phyloP scores from a whole-genome alignment of 2,888 invertebrate species.

The Eupithecia subfuscata region DNA sequence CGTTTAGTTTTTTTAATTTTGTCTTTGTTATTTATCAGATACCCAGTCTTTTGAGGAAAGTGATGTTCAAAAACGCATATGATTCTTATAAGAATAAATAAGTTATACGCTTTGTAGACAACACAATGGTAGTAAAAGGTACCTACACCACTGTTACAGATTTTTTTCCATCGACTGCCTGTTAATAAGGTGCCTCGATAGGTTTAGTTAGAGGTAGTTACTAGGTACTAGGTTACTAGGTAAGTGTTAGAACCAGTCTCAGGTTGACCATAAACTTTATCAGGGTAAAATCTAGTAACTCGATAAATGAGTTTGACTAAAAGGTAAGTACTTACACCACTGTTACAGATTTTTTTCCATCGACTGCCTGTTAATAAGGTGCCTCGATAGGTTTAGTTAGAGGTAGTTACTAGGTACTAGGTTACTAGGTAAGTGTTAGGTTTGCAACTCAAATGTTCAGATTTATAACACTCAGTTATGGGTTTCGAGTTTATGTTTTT shows the following conservation, averaged over 20 bases:
- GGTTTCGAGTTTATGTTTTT: too few species aligned
- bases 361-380: background rate
- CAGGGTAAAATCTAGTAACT: background rate
- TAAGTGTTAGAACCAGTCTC: background rate
- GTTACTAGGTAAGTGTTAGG: background rate
- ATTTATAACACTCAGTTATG: too few species aligned
- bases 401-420: background rate
- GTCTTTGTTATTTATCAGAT: too few species aligned
- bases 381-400: background rate
- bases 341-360: background rate
- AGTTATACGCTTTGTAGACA: slow-evolving; percentile 25
- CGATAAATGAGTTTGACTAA: background rate
- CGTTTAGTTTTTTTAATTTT: too few species aligned
- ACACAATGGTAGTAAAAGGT: slow-evolving; percentile 10
- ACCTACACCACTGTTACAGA: background rate
- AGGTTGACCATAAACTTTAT: background rate
- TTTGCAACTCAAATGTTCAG: too few species aligned
- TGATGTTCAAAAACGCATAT: too few species aligned
- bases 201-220: background rate
- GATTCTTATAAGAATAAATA: too few species aligned
- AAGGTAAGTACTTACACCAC: background rate
- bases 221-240: too few species aligned
- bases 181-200: background rate
- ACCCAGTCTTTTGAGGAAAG: too few species aligned
- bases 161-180: background rate